Evolutionary conservation across 2,797 vertebrate species (phyloP), one percentile per base, ranked within the genome.

Genomic region (Scolopax rusticola): DNA sequence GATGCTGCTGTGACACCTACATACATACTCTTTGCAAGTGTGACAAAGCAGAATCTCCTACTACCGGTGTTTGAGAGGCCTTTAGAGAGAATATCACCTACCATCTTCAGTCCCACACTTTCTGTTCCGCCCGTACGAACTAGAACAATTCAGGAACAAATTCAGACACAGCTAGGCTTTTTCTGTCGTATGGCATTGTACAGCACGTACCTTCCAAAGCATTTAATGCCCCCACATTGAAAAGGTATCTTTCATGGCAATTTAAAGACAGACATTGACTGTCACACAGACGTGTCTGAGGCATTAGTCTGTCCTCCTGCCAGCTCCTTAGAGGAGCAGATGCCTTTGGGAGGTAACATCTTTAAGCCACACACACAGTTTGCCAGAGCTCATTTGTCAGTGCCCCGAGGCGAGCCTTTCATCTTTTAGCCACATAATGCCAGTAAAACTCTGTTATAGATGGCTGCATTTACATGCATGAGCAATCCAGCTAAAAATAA

Each of bases 381-480:
- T 93, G 88, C 92, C 92, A 89, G 75, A 60, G 56, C 84, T 94
- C 90, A 77, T 96, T 95, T 95, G 86, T 93, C 78, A 94, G 90
- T 30, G 40, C 95, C 95, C 81, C 7, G 43, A 84, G 87, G 91
- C 91, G 60, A 95, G 61, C 73, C 85, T 95, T 96, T 96, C 91
- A 95, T 96, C 87, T 94, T 79, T 48, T n/a, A 43, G 85, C 65
- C 85, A 21, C 84, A 69, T 65, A 92, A 75, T 10, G 82, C 61
- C 21, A 87, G 79, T 74, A 77, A 81, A 74, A 74, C 76, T 68
- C 67, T 69, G 27, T 41, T 11, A 51, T 69, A 88, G 83, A 65
- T 90, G 79, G 59, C 82, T 85, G 71, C 14, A 88, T 90, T 95
- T 91, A 93, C 94, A 90, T 69, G 92, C 92, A 82, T 93, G 92